phyloP scores from a whole-genome alignment of 2,113 vertebrate species.

The Lanius collurio region DNA sequence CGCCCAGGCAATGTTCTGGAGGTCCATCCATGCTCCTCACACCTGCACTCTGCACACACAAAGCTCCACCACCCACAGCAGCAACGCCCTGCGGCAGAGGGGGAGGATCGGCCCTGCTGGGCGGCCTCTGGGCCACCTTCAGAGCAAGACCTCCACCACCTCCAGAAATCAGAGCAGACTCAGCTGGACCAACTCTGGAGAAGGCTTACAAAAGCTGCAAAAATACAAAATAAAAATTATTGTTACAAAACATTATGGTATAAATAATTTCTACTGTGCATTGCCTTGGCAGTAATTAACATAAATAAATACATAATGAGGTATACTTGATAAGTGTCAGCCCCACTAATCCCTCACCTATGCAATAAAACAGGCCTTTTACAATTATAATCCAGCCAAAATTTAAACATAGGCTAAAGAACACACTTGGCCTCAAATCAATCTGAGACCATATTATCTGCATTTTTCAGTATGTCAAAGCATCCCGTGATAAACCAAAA shows the following conservation, averaged over 20 bases:
- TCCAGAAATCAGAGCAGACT: background rate
- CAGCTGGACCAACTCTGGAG: background rate
- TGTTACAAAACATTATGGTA: background rate
- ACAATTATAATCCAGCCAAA: conserved; percentile 16
- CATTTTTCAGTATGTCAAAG: background rate
- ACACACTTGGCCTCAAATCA: conserved; percentile 27
- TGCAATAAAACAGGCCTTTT: background rate
- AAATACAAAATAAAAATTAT: background rate
- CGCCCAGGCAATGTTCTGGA: rapidly evolving
- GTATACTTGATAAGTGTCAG: background rate
- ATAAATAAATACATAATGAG: background rate
- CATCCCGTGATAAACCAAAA: background rate
- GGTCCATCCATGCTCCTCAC: rapidly evolving
- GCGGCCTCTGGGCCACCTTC: background rate
- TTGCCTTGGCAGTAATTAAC: background rate
- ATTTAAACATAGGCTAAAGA: conserved; percentile 39
- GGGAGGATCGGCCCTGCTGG: rapidly evolving
- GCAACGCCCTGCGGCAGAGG: rapidly evolving
- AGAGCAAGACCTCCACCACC: background rate
- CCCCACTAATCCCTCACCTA: conserved; percentile 2
- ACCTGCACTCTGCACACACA: rapidly evolving
- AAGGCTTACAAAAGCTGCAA: background rate
- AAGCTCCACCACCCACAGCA: rapidly evolving
- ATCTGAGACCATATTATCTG: conserved; percentile 31
- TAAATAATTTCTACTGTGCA: background rate